Conservation (phyloP, 2,797 vertebrate genomes). For the Microctenopoma steveboyesi region DNA sequence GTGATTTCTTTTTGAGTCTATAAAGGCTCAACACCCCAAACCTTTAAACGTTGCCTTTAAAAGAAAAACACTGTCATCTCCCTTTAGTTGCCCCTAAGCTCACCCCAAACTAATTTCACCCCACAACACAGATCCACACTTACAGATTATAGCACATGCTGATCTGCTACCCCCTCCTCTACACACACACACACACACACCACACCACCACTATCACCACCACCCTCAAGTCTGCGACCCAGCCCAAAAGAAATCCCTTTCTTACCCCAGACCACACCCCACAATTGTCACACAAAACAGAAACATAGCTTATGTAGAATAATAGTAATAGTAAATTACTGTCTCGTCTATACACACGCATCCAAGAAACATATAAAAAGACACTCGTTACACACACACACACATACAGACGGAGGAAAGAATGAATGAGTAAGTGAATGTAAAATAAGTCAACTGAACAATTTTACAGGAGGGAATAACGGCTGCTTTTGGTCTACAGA, state of each 20-base stretch:
- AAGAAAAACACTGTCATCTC: conserved; percentile 31
- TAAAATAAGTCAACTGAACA: no score
- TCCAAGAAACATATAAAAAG: no score
- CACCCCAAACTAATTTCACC: conserved; percentile 32
- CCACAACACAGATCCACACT: conserved; percentile 14
- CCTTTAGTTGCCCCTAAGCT: conserved; percentile 10
- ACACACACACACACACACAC: not conserved
- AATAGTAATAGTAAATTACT: not conserved
- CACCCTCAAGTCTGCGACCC: conserved; percentile 15
- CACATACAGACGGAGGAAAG: no score
- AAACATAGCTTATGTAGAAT: conserved; percentile 27
- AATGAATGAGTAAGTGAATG: no score
- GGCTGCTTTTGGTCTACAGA: no score
- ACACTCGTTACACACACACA: not conserved
- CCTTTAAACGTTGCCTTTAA: conserved; percentile 15
- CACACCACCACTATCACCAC: not conserved
- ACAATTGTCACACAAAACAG: conserved; percentile 25
- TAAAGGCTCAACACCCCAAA: conserved; percentile 20
- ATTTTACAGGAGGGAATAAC: no score
- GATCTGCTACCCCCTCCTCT: not conserved
- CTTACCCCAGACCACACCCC: conserved; percentile 25
- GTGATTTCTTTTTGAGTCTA: conserved; percentile 28
- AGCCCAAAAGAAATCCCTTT: conserved; percentile 41
- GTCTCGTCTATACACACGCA: not conserved
- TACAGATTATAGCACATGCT: conserved; percentile 18